Conservation (phyloP, 2,113 vertebrate genomes). For the Eolophus roseicapilla region DNA sequence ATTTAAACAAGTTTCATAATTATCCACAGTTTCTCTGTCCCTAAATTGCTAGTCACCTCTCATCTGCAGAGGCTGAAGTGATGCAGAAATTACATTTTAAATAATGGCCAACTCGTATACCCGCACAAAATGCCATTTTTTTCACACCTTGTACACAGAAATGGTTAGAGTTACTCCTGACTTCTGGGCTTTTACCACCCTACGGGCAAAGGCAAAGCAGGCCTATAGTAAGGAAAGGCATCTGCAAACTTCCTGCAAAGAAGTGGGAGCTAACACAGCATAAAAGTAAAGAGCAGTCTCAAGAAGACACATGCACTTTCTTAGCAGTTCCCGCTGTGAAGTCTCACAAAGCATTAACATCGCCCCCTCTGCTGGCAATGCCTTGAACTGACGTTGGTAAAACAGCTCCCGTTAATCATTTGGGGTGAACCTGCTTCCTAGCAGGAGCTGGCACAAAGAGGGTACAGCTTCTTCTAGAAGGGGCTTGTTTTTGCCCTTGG, state of each 20-base stretch:
- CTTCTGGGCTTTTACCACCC: background rate
- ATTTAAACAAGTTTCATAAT: background rate
- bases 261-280: background rate
- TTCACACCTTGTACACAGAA: background rate
- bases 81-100: background rate
- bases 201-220: background rate
- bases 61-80: background rate
- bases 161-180: background rate
- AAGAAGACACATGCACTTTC: too few relatives aligned
- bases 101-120: background rate
- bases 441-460: background rate
- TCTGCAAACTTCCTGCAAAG: background rate
- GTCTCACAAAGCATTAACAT: background rate
- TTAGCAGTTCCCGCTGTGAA: fast-evolving
- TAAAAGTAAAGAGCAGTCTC: background rate
- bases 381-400: background rate
- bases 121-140: background rate
- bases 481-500: background rate
- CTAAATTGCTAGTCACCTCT: background rate
- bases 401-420: fast-evolving
- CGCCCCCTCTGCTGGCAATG: slow-evolving; percentile 15
- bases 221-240: background rate
- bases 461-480: background rate
- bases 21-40: background rate
- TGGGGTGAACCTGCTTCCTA: fast-evolving